Base-by-base conservation (phyloP, 2,797 vertebrate genomes). In the Agapornis canus region DNA sequence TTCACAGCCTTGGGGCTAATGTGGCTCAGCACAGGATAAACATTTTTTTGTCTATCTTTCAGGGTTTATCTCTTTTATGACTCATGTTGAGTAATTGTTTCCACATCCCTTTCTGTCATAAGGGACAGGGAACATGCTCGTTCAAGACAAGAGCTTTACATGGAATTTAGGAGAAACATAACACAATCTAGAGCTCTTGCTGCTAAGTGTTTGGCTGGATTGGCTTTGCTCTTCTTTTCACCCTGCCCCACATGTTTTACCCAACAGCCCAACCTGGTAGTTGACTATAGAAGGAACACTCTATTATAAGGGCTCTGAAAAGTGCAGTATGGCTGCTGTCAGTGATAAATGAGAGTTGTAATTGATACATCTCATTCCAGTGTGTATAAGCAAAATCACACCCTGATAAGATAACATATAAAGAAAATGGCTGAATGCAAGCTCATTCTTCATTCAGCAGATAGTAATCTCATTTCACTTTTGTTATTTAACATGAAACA, bases 41-140 rank as follows among this genome's bases (percentile, higher is more conserved):
- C 94, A 96, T 76, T 94, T 95, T 96, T 96, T 95, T 94, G 92
- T 91, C 96, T 95, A 86, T 96, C 95, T 92, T 96, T 96, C 92
- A 93, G 91, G 80, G 89, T 96, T 97, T 95, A 96, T 95, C 96
- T 96, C 87, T 95, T 92, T 84, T 90, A 93, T 97, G 95, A 97
- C 92, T 97, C 96, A 97, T 92, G 80, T 80, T 96, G 95, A 93
- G 88, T 91, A 96, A 92, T 91, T 95, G 84, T 95, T 97, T 96
- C 95, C 92, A 95, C 95, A 96, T 96, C 94, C 84, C 65, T 60
- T 94, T 95, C 94, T 96, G 94, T 94, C 92, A 78, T 90, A 93
- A 96, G 93, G 87, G 93, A 97, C 89, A 90, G 48, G 83, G 93
- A 96, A 96, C 92, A 86, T 80, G 76, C 93, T 97, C 60, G 5